Conservation (phyloP, 2,113 vertebrate species). For the Mohoua ochrocephala region DNA sequence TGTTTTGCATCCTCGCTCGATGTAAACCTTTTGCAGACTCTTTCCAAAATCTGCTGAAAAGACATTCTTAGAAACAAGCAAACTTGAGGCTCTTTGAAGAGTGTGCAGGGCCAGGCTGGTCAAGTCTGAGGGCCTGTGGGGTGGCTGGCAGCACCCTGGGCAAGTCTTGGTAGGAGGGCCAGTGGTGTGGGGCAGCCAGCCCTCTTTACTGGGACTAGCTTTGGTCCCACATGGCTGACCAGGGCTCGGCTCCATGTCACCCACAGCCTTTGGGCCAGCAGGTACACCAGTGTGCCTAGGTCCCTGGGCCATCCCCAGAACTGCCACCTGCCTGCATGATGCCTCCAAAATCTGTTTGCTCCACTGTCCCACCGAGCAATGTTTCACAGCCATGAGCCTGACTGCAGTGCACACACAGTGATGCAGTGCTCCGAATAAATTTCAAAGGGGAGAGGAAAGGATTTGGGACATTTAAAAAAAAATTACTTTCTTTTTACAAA, state of each 20-base stretch:
- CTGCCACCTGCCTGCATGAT: neutral
- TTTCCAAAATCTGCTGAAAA: neutral
- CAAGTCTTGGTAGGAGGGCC: fast-evolving
- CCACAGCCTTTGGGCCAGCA: neutral
- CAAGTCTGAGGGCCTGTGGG: neutral
- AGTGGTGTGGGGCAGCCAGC: neutral
- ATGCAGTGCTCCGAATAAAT: neutral
- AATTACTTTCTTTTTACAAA: neutral
- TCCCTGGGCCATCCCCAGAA: neutral
- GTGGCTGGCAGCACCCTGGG: neutral
- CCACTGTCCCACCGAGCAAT: too few relatives aligned
- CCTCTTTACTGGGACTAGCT: neutral
- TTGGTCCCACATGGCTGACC: fast-evolving
- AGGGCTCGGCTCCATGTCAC: fast-evolving
- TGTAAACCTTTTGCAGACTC: neutral
- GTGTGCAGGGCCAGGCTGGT: neutral
- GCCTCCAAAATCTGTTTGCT: neutral
- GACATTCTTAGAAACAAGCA: neutral
- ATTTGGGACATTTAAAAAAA: neutral
- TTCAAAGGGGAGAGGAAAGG: neutral
- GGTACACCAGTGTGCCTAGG: fast-evolving
- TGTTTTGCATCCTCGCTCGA: neutral
- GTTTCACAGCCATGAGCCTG: neutral
- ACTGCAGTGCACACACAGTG: neutral
- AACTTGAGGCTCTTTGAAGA: neutral